Base-by-base conservation (phyloP, 2,888 invertebrate genomes). In the Augiades crinisus region DNA sequence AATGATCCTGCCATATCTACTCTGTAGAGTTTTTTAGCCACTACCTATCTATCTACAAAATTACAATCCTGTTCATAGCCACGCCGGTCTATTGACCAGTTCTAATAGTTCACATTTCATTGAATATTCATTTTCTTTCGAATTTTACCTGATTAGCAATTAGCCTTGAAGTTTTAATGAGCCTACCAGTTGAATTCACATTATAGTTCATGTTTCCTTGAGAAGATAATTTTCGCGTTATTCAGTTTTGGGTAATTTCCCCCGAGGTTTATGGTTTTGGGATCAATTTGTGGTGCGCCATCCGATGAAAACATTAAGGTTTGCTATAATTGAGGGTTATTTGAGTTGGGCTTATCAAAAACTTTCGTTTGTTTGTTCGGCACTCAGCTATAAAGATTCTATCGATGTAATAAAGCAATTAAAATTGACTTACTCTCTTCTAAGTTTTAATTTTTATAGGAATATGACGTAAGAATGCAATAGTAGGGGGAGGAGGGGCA, bases 241-340 rank as follows among this genome's bases (percentile, higher is more conserved):
- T 24, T 49, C 33, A 33, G 33, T 24, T 33, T 33, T 10, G 33
- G 10, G 16, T 38, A 34, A 33, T 49, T 49, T 49, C 33, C 47
- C 47, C 3, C 14, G 38, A 24, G 40, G 33, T 10, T 10, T 10
- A 47, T n/a, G 27, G 8, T 8, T 41, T 41, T 41, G 16, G 33
- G 33, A 33, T 49, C 33, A 40, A 33, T 49, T 49, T 41, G 47
- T 7, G 38, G 40, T 21, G n/a, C 10, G 13, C 8, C 13, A 4
- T 10, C 37, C 19, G 17, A 19, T 37, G 10, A n/a, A n/a, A n/a
- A n/a, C 19, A 16, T 27, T n/a, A n/a, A 10, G 14, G 24, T 16
- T 34, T 34, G n/a, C 10, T 27, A 27, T 27, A 27, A 27, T 27
- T 27, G 10, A 27, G 10, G n/a, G n/a, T n/a, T n/a, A n/a, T n/a